Conservation (phyloP, 2,888 invertebrate species). For the Tetanocera ferruginea region DNA sequence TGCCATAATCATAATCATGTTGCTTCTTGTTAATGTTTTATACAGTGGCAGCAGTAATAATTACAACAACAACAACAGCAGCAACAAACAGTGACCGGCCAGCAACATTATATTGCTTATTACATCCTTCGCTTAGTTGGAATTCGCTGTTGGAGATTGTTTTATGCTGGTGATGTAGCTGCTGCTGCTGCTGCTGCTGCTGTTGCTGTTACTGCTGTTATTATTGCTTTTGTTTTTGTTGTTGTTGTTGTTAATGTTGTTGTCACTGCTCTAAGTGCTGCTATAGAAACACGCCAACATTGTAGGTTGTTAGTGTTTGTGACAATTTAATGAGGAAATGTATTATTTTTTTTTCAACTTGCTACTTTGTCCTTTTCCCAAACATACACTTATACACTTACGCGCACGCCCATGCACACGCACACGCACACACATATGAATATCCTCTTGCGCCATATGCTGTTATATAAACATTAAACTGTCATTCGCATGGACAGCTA, state of each 20-base stretch:
- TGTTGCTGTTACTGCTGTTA: constrained; percentile 4
- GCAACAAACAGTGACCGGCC: neutral
- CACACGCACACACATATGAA: neutral
- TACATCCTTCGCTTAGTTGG: neutral
- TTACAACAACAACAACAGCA: neutral
- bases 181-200: neutral
- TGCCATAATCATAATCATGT: constrained; percentile 17
- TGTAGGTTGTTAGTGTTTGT: constrained; percentile 24
- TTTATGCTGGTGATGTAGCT: neutral
- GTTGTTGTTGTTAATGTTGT: constrained; percentile 2
- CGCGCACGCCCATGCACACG: neutral
- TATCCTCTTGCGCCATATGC: neutral
- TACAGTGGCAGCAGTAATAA: constrained; percentile 22
- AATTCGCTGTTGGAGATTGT: constrained; percentile 9
- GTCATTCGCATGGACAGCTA: constrained; percentile 32
- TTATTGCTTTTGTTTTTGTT: constrained; percentile 4
- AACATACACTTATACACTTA: neutral
- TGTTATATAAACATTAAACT: constrained; percentile 12
- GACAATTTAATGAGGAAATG: constrained; percentile 39
- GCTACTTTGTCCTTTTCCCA: constrained; percentile 4
- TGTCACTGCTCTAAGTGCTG: neutral
- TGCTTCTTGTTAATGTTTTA: constrained; percentile 7
- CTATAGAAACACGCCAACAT: constrained; percentile 4
- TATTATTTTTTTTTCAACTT: neutral
- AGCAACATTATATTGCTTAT: neutral